Base-by-base conservation (phyloP, 2,888 invertebrate species). In the Empis stercorea region DNA sequence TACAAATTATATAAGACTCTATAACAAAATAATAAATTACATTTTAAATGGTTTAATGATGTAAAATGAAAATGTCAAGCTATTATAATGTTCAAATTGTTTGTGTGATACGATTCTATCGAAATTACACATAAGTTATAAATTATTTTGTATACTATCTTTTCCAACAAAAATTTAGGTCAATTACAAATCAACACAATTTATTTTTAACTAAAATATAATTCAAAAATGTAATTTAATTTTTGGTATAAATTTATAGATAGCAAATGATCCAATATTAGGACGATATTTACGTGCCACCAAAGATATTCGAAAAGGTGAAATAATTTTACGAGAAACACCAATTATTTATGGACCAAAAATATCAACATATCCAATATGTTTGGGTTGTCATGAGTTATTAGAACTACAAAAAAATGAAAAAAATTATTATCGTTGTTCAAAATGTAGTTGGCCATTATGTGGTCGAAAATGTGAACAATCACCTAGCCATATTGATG, bases 301-400 rank as follows among this genome's bases (percentile, higher is more conserved):
- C 0, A 73, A 82, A 51, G 80, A 83, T 56, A 80, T 85, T 32
- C 71, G 73, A 56, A 73, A 73, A 55, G 83, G 83, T 30, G 81
- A 82, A 69, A 71, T 79, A 55, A 78, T 85, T 30, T 57, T 84
- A 1, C 74, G 75, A 49, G 83, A 84, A 59, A 70, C 73, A 51
- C 82, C 84, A 0, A 70, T 83, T 2, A 70, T 80, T 0, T 58
- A 78, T n/a, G 84, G 81, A 0, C 84, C 84, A 0, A 81, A 78
- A 58, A 76, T 77, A 47, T 68, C 75, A 1, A 73, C 77, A 16
- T 59, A 70, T 3, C 75, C 80, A 0, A 64, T 78, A 6, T 84
- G 84, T 56, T 66, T 84, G 34, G 73, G 79, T 1, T 83, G 84
- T 52, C 78, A 80, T 50, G 71, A 73, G 50, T 71, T 63, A 16